Conservation (phyloP, 1,140 invertebrate species). For the Heliconius hermathena region DNA sequence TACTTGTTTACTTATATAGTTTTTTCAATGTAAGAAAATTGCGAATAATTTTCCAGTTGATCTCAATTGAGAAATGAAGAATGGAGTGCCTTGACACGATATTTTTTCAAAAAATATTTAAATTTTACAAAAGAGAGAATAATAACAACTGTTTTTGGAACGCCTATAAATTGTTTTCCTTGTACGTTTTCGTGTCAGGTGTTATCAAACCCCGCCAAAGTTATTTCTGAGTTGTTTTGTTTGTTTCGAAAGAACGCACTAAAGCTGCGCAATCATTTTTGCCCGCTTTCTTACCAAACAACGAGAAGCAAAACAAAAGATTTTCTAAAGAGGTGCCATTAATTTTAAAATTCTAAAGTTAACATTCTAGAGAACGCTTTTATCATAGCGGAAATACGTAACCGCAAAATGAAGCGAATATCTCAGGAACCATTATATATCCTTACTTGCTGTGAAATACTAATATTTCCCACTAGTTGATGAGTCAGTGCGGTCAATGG, state of each 20-base stretch:
- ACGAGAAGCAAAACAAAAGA: not conserved
- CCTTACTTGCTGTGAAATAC: not conserved
- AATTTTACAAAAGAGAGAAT: not conserved
- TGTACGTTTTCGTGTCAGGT: not conserved
- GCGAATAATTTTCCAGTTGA: too few relatives aligned
- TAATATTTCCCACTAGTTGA: not conserved
- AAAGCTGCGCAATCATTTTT: not conserved
- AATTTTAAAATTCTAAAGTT: too few relatives aligned
- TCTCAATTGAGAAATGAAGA: too few relatives aligned
- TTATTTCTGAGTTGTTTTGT: slow-evolving; percentile 3
- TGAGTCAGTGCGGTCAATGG: slow-evolving; percentile 26
- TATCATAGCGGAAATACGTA: not conserved
- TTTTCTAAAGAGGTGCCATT: not conserved
- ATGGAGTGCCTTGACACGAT: too few relatives aligned
- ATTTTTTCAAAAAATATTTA: too few relatives aligned
- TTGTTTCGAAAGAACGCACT: not conserved
- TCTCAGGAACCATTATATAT: not conserved
- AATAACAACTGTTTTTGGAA: not conserved
- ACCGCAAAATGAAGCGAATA: not conserved
- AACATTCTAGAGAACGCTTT: too few relatives aligned
- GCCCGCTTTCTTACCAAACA: not conserved
- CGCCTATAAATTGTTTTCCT: slow-evolving; percentile 7
- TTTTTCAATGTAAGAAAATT: too few relatives aligned
- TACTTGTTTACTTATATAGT: too few relatives aligned
- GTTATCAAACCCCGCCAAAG: slow-evolving; percentile 9